Evolutionary conservation across 2,113 vertebrate species (phyloP).

Genomic region (Emydura subglobosa): DNA sequence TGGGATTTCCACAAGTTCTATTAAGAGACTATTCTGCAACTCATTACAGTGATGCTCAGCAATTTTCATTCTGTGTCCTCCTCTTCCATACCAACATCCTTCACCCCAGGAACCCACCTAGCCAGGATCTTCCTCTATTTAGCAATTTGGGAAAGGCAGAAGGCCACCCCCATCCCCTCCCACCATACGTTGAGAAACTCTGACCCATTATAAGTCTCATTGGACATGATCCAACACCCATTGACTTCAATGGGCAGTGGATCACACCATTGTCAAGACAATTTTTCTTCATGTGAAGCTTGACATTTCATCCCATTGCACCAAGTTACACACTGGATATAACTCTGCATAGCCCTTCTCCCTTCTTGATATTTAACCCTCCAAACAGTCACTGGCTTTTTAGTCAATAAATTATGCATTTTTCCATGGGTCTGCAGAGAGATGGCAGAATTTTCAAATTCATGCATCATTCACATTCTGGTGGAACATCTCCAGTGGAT

Average conservation of each 20-base stretch:
- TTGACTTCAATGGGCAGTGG: not conserved
- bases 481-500: conserved; percentile 38
- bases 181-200: not conserved
- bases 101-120: not conserved
- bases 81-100: not conserved
- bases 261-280: not conserved
- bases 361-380: conserved; percentile 39
- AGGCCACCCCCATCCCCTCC: not conserved
- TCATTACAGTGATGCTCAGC: not conserved
- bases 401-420: conserved; percentile 63
- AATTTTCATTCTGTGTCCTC: not conserved
- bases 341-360: conserved; percentile 17
- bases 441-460: conserved; percentile 69
- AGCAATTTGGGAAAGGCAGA: not conserved
- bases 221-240: not conserved
- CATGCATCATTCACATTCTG: conserved; percentile 71
- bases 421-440: conserved; percentile 70
- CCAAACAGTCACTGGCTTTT: conserved; percentile 63
- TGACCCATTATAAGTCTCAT: not conserved
- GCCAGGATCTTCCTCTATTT: not conserved
- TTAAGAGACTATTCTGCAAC: not conserved
- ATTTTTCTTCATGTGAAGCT: rapidly evolving
- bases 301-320: conserved; percentile 16
- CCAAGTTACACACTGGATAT: not conserved
- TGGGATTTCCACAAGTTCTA: not conserved